Conservation (phyloP, 2,113 vertebrate species). For the Salminus brasiliensis region DNA sequence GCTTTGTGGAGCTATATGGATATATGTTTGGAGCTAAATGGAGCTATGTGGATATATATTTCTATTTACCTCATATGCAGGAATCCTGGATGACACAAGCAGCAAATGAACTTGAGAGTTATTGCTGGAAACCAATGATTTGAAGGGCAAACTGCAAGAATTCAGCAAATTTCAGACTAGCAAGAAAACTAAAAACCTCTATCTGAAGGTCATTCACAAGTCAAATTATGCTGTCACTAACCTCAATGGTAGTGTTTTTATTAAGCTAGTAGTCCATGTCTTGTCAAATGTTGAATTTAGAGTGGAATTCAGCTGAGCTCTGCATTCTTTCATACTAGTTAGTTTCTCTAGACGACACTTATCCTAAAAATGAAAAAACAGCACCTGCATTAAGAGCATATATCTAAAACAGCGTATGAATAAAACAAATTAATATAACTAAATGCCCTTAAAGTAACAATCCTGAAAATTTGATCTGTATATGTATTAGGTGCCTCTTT, state of each 20-base stretch:
- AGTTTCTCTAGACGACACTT: conserved; percentile 34
- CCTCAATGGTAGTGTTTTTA: conserved; percentile 51
- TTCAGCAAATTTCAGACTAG: not conserved
- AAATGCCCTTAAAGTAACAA: no score
- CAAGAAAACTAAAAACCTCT: not conserved
- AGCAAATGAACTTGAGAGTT: conserved; percentile 63
- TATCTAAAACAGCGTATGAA: not conserved
- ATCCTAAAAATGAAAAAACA: conserved; percentile 45
- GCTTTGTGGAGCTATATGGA: no score
- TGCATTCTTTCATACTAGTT: conserved; percentile 32
- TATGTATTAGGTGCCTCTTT: not conserved
- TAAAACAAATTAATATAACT: no score
- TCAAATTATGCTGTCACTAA: conserved; percentile 21
- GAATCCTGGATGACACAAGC: conserved; percentile 80
- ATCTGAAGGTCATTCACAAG: not conserved
- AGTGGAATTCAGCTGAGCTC: conserved; percentile 33
- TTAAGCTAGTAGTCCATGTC: not conserved
- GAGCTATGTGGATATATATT: no score
- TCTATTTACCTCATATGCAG: conserved; percentile 81
- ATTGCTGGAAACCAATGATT: not conserved
- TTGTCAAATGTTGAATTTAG: conserved; percentile 26
- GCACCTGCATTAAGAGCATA: not conserved
- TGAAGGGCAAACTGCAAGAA: conserved; percentile 39
- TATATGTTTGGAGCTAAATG: no score
- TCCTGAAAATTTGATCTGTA: not conserved